Conservation (phyloP, 2,113 vertebrate species). For the Phrynosoma platyrhinos region DNA sequence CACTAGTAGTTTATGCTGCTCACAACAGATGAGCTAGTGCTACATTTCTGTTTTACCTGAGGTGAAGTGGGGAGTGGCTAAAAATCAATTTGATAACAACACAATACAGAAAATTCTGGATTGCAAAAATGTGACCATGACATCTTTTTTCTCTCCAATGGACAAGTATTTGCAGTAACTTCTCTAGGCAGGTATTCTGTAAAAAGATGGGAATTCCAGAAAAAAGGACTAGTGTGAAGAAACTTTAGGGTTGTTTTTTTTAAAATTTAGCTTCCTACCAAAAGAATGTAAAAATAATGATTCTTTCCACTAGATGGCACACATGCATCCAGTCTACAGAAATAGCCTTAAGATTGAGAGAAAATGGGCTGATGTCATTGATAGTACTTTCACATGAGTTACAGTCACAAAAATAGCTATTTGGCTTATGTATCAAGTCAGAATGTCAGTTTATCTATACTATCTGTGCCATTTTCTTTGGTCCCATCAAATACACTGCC, state of each 20-base stretch:
- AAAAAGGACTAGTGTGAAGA: not conserved
- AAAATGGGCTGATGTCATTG: not conserved
- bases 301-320: conserved; percentile 60
- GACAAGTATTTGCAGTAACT: no score
- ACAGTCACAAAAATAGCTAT: not conserved
- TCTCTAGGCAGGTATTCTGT: no score
- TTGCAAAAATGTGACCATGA: no score
- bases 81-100: not conserved
- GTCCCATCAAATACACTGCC: not conserved
- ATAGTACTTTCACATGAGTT: conserved; percentile 5
- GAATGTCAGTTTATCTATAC: not conserved
- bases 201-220: not conserved
- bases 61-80: not conserved
- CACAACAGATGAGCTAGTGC: not conserved
- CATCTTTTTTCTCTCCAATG: no score
- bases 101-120: not conserved
- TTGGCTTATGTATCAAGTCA: not conserved
- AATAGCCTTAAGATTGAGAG: not conserved
- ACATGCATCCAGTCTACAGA: conserved; percentile 19
- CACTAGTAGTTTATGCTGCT: not conserved
- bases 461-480: not conserved
- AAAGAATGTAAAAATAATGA: not conserved
- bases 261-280: no score
- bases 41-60: not conserved
- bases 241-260: not conserved